Percentiles rank a stretch among this genome's conserved stretches.
Conservation (phyloP, 2,888 invertebrate species). For the Ethmia dodecea region DNA sequence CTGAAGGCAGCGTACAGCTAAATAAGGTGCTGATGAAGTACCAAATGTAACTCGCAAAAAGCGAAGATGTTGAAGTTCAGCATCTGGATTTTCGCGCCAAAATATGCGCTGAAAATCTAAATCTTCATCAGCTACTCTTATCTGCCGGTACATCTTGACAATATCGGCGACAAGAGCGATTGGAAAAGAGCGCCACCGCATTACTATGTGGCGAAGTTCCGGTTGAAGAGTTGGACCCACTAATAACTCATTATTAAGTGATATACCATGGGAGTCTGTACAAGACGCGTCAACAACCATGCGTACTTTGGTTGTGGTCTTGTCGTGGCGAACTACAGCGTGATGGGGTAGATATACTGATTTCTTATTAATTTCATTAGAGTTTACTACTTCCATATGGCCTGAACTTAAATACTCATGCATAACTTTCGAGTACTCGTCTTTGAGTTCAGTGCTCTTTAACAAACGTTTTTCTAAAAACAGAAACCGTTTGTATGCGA, state of each 20-base stretch:
- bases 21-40: slow-evolving; percentile 21
- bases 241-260: slow-evolving; percentile 24
- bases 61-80: slow-evolving; percentile 17
- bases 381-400: slow-evolving; percentile 17
- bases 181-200: slow-evolving; percentile 22
- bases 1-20: slow-evolving; percentile 22
- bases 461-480: slow-evolving; percentile 12
- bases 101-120: slow-evolving; percentile 21
- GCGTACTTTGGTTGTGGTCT: slow-evolving; percentile 23
- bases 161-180: slow-evolving; percentile 25
- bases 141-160: slow-evolving; percentile 23
- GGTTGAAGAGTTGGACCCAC: slow-evolving; percentile 25
- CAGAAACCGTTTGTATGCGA: slow-evolving; percentile 10
- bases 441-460: slow-evolving; percentile 12
- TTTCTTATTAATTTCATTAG: slow-evolving; percentile 3
- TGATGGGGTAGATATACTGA: slow-evolving; percentile 27
- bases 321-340: too few relatives aligned
- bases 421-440: slow-evolving; percentile 17
- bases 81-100: slow-evolving; percentile 14
- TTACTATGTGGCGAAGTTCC: slow-evolving; percentile 24
- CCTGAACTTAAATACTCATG: slow-evolving; percentile 16
- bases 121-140: slow-evolving; percentile 18
- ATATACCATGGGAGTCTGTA: slow-evolving; percentile 16
- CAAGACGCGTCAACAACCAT: slow-evolving; percentile 27
- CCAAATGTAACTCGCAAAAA: slow-evolving; percentile 27